These are phyloP conservation scores for Buceros bicornis DNA, from an alignment of 2,797 vertebrate genomes.

Conservation along the genomic window DNA sequence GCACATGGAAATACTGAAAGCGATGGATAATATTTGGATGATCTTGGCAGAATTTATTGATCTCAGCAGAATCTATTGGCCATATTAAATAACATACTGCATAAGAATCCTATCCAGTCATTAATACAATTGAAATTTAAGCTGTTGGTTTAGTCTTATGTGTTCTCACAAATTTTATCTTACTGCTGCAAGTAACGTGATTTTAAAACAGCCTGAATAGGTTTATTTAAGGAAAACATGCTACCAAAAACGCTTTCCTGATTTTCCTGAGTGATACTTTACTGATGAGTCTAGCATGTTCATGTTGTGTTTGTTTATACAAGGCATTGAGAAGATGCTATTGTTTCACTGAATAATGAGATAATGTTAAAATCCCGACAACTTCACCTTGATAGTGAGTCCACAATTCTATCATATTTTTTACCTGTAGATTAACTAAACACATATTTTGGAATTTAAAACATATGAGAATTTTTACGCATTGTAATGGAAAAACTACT, in stretches of 20 bases:
- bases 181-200: background rate
- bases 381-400: background rate
- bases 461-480: background rate
- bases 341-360: background rate
- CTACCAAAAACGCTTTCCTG: background rate
- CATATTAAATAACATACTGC: background rate
- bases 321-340: conserved; percentile 38
- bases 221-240: background rate
- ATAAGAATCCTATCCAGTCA: background rate
- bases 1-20: background rate
- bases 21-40: background rate
- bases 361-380: background rate
- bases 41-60: background rate
- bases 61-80: background rate
- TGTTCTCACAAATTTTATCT: background rate
- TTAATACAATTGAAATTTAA: background rate
- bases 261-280: background rate
- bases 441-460: background rate
- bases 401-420: background rate
- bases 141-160: background rate
- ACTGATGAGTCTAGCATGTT: background rate
- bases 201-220: background rate
- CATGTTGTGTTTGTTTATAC: background rate
- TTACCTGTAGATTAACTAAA: background rate
- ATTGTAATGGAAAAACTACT: background rate